Conservation (phyloP, 2,113 vertebrate species). For the Mesembrinibis cayennensis region DNA sequence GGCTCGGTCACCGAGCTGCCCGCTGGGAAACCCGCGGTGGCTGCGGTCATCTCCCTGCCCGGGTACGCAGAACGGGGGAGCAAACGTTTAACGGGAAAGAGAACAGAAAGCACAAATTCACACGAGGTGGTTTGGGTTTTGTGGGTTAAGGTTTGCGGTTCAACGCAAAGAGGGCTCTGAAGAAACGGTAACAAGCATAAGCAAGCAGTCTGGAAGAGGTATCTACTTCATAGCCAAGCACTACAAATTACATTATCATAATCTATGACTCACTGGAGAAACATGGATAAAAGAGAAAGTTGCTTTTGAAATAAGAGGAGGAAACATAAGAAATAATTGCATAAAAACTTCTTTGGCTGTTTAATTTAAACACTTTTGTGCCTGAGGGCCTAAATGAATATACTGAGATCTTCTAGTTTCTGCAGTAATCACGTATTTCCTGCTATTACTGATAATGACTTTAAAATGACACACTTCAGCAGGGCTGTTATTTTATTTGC, state of each 20-base stretch:
- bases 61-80: neutral
- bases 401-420: neutral
- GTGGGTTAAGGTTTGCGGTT: neutral
- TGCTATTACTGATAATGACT: slow-evolving; percentile 9
- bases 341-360: neutral
- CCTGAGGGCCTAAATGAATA: neutral
- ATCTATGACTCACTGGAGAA: neutral
- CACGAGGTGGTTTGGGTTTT: neutral
- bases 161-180: neutral
- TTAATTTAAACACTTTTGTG: slow-evolving; percentile 19
- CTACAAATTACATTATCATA: neutral
- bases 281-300: neutral
- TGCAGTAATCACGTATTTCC: neutral
- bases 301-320: neutral
- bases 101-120: neutral
- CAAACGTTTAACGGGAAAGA: neutral
- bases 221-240: neutral
- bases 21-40: rapidly evolving
- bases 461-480: neutral
- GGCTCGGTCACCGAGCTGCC: neutral
- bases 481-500: neutral
- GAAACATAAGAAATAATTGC: neutral
- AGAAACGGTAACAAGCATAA: neutral
- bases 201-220: neutral
- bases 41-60: neutral